phyloP scores from a whole-genome alignment of 37 sponge, comb jelly and placozoan species.

The Spongilla lacustris region DNA sequence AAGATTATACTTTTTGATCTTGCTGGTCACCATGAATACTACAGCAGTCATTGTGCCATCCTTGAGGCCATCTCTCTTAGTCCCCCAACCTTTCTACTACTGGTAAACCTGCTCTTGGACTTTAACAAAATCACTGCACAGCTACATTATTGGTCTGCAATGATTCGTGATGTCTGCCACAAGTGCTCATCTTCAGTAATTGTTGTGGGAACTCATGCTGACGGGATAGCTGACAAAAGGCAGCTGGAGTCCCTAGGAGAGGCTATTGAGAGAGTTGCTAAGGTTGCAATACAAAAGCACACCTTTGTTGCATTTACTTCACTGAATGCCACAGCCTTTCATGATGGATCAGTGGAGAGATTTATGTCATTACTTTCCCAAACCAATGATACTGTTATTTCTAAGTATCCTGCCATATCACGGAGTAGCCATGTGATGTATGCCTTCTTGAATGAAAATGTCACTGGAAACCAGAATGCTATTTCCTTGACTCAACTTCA shows the following conservation, averaged over 20 bases:
- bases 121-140: neutral
- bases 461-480: neutral
- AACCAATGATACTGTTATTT: neutral
- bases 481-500: neutral
- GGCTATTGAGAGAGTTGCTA: neutral
- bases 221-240: neutral
- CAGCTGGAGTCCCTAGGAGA: neutral
- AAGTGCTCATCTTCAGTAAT: neutral
- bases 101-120: neutral
- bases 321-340: neutral
- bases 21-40: conserved; percentile 41
- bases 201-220: conserved; percentile 10
- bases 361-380: no score
- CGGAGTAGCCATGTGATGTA: neutral
- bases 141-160: conserved; percentile 9
- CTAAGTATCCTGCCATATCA: neutral
- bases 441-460: neutral
- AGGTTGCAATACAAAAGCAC: neutral
- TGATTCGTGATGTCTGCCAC: conserved; percentile 2
- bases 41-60: conserved; percentile 30
- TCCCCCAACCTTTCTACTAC: neutral
- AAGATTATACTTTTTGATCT: conserved; percentile 29
- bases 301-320: neutral
- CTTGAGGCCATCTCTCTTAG: neutral
- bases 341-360: neutral